Evolutionary conservation across 2,888 invertebrate genomes (phyloP), one percentile per base, ranked within the genome.

Genomic region (Heliconius hortense): DNA sequence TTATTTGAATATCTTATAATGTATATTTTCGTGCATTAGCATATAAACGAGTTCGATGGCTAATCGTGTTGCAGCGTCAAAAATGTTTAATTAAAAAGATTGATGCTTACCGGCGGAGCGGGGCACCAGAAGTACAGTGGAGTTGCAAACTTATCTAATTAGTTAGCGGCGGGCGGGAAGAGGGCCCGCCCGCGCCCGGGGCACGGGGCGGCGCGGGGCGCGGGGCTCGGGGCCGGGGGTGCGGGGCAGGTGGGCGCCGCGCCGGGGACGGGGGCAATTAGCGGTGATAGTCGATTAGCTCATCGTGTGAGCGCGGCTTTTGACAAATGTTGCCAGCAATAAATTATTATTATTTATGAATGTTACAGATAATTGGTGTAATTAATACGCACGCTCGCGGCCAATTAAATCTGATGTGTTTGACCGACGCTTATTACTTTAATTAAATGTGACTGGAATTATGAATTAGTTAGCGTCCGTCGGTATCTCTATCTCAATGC

Each of bases 1-100:
- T 43, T 28, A 75, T 71, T 63, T 28, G 15, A 64, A 64, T 69
- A 53, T 35, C 21, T 24, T 39, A 70, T 70, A 39, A 66, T 66
- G 24, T 39, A 70, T 39, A 64, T 56, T 70, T 74, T 64, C 53
- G 53, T 53, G 74, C 66, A 75, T 75, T 72, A 75, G 72, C 72
- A 72, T 72, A 72, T 67, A 89, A 89, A 90, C 89, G 84, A 89
- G 85, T 89, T 90, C 89, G 90, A 92, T 90, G 86, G 90, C 89
- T 93, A 93, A 93, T 93, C 92, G 78, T 69, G 90, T 85, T 86
- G 90, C 88, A 90, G 90, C 92, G 93, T 93, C 93, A 93, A 93
- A 93, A 93, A 92, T 93, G 90, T 93, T 93, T 94, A 93, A 94
- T 93, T 93, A 93, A 91, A 94, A 93, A 94, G 93, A 94, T 94